phyloP scores from a whole-genome alignment of 2,888 invertebrate species.

The Eulithis testata region DNA sequence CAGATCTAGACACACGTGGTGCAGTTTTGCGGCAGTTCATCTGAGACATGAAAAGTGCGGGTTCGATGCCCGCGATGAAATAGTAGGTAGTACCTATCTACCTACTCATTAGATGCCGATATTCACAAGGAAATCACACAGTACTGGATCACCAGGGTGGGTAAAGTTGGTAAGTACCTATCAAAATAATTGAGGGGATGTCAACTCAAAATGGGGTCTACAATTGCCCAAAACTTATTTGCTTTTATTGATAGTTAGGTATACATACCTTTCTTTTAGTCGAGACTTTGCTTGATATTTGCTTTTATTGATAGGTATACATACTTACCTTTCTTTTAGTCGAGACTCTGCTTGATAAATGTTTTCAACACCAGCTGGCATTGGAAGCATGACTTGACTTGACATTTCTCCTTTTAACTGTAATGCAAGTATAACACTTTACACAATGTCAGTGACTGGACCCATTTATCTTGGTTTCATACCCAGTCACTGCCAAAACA shows the following conservation, averaged over 20 bases:
- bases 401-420: slow-evolving; percentile 92
- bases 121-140: not conserved
- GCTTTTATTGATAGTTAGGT: not conserved
- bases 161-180: too few species aligned
- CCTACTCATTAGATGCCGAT: not conserved
- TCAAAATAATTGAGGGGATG: too few species aligned
- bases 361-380: slow-evolving; percentile 91
- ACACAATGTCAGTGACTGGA: too few species aligned
- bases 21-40: too few species aligned
- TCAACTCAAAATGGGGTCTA: too few species aligned
- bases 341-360: slow-evolving; percentile 86
- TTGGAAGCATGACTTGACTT: slow-evolving; percentile 93
- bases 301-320: not conserved
- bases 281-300: slow-evolving; percentile 86
- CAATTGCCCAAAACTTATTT: too few species aligned
- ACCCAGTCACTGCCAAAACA: too few species aligned
- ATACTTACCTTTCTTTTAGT: slow-evolving; percentile 66
- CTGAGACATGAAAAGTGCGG: not conserved
- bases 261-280: slow-evolving; percentile 68
- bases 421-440: too few species aligned
- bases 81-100: not conserved
- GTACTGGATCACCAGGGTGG: not conserved
- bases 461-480: too few species aligned
- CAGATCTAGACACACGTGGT: too few species aligned
- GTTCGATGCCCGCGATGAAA: not conserved